These are phyloP conservation scores for Syngnathus floridae DNA, from an alignment of 2,113 vertebrate genomes.

Conservation along the genomic window DNA sequence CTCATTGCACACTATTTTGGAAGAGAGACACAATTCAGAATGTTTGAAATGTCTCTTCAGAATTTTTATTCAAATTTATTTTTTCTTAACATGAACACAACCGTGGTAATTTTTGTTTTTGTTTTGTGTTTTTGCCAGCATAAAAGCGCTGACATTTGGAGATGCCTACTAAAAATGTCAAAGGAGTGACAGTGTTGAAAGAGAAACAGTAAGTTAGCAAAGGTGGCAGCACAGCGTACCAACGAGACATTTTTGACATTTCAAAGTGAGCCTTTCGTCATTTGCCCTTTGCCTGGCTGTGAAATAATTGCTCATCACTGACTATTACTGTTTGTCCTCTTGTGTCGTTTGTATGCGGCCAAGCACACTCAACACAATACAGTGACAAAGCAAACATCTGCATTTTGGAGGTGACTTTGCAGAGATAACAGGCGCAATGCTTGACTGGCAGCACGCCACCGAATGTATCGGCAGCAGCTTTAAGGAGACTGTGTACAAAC, in stretches of 20 bases:
- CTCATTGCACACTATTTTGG: conserved; percentile 8
- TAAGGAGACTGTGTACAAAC: conserved; percentile 1
- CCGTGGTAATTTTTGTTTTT: background rate
- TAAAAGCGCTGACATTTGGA: conserved; percentile 54
- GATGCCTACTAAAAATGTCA: conserved; percentile 45
- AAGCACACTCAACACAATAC: conserved; percentile 36
- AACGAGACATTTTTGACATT: conserved; percentile 54
- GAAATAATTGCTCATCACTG: conserved; percentile 36
- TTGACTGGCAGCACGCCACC: conserved; percentile 36
- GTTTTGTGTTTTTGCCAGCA: background rate
- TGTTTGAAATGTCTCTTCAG: background rate
- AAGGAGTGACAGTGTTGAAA: conserved; percentile 29
- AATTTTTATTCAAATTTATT: background rate
- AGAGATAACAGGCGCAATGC: conserved; percentile 35
- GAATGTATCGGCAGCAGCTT: conserved; percentile 9
- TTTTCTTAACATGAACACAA: background rate
- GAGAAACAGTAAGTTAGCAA: conserved; percentile 16
- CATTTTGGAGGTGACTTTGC: conserved; percentile 52
- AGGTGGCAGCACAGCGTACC: conserved; percentile 19
- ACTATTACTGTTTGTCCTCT: conserved; percentile 42
- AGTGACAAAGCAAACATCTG: conserved; percentile 52
- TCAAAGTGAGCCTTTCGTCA: conserved; percentile 28
- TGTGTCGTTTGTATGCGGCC: conserved; percentile 20
- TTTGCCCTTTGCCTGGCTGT: conserved; percentile 26
- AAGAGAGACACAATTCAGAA: background rate